phyloP scores from a whole-genome alignment of 2,113 vertebrate species.

The Puntigrus tetrazona region DNA sequence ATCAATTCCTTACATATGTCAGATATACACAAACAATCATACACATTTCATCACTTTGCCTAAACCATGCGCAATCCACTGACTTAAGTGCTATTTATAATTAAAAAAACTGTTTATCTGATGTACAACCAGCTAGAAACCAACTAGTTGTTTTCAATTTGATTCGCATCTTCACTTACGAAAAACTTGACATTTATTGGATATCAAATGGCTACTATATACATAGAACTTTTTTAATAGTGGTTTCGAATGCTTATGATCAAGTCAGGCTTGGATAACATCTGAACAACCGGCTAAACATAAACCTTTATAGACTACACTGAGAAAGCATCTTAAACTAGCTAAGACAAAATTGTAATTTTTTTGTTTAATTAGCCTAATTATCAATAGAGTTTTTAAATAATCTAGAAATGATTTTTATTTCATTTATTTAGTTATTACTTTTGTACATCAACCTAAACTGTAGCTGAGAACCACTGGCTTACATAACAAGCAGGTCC shows the following conservation, averaged over 20 bases:
- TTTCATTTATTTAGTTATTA: neutral
- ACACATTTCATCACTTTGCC: neutral
- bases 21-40: neutral
- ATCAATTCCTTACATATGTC: constrained; percentile 11
- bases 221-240: no score
- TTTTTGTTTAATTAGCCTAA: neutral
- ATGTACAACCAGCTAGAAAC: neutral
- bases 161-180: neutral
- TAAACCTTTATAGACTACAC: neutral
- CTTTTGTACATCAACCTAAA: neutral
- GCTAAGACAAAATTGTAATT: neutral
- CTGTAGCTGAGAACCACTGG: neutral
- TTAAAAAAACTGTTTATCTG: neutral
- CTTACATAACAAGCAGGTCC: constrained; percentile 21
- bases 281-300: no score
- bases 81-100: neutral
- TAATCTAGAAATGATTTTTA: neutral
- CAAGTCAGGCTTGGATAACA: neutral
- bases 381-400: neutral
- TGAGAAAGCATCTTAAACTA: no score
- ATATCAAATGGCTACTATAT: neutral
- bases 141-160: neutral
- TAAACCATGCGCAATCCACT: neutral
- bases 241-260: neutral
- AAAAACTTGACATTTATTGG: neutral